Percentiles rank a stretch among this genome's conserved stretches.
Evolutionary conservation across 2,113 vertebrate species (phyloP).

Genomic region (Oxyura jamaicensis): DNA sequence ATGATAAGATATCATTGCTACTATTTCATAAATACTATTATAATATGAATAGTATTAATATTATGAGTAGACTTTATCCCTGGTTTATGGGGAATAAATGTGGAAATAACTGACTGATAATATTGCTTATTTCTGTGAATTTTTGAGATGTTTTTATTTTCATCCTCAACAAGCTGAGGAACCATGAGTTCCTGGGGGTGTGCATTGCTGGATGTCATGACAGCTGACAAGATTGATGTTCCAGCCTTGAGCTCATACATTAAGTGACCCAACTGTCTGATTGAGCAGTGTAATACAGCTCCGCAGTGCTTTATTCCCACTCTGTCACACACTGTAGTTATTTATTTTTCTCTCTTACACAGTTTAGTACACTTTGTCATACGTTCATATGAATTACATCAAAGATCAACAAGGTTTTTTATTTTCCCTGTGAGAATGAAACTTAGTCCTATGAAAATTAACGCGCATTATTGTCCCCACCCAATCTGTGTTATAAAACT

Average conservation of each 20-base stretch:
- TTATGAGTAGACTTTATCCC: neutral
- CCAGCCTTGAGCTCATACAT: constrained; percentile 26
- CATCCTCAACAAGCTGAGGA: neutral
- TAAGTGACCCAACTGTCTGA: constrained; percentile 49
- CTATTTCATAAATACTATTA: neutral
- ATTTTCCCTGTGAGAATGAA: constrained; percentile 20
- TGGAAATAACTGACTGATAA: neutral
- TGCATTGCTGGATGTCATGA: neutral
- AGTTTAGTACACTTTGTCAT: constrained; percentile 50
- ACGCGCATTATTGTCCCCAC: neutral
- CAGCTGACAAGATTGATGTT: constrained; percentile 22
- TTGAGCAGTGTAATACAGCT: constrained; percentile 30
- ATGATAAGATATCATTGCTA: neutral
- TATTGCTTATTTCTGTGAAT: neutral
- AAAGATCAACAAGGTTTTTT: constrained; percentile 34
- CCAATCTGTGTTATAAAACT: constrained; percentile 4
- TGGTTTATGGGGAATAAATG: neutral
- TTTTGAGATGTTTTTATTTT: neutral
- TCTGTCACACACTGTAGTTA: constrained; percentile 31
- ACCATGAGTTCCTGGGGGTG: neutral
- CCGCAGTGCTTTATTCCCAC: neutral
- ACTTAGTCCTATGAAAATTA: constrained; percentile 28
- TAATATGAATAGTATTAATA: neutral
- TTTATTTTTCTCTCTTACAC: constrained; percentile 57
- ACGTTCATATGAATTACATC: constrained; percentile 47